Conservation (phyloP, 2,888 invertebrate genomes). For the Tenthredo distinguenda region DNA sequence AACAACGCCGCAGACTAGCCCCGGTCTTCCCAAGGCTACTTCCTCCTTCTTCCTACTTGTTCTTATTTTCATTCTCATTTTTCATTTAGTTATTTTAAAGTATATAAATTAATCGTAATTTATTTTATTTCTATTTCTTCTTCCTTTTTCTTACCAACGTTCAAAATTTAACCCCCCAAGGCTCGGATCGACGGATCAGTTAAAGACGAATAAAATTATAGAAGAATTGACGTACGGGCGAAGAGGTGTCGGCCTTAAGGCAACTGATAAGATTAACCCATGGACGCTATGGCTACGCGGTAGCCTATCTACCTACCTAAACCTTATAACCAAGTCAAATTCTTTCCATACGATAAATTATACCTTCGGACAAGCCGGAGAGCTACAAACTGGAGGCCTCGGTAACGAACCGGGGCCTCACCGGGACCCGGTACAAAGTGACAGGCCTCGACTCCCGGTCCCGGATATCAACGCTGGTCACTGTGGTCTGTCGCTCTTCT, state of each 20-base stretch:
- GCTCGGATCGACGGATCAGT: background rate
- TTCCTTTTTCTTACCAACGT: background rate
- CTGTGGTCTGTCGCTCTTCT: conserved; percentile 16
- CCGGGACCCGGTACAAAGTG: conserved; percentile 31
- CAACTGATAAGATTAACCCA: conserved; percentile 17
- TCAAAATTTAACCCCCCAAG: background rate
- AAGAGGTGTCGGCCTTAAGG: background rate
- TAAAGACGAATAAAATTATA: background rate
- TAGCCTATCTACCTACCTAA: background rate
- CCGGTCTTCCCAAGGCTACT: conserved; percentile 41
- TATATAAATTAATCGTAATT: too few species aligned
- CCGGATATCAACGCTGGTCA: conserved; percentile 48
- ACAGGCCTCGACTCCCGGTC: conserved; percentile 50
- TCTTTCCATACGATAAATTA: conserved; percentile 40
- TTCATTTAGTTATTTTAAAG: background rate
- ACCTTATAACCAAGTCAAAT: background rate
- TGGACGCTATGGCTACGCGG: background rate
- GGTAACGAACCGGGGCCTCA: conserved; percentile 45
- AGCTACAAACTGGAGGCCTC: conserved; percentile 8
- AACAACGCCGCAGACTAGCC: conserved; percentile 50
- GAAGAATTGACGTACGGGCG: background rate
- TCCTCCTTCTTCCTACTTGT: conserved; percentile 7
- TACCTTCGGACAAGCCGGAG: conserved; percentile 26
- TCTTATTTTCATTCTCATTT: background rate
- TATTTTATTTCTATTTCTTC: too few species aligned